phyloP scores from a whole-genome alignment of 1,140 invertebrate species.

The Scaptomyza pallida region DNA sequence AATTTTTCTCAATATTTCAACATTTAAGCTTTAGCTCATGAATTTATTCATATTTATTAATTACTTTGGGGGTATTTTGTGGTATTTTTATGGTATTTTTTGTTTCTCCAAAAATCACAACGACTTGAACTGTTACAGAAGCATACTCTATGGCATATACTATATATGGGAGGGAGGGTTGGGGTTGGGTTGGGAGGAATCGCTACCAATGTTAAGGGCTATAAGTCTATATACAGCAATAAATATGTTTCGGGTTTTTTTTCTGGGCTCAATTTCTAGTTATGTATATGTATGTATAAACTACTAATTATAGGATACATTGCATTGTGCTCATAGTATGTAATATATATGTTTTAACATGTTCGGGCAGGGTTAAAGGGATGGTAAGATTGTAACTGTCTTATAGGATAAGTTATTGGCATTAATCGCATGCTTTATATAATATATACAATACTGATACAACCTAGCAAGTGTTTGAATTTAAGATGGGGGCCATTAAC shows the following conservation, averaged over 20 bases:
- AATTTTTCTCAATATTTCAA: conserved; percentile 51
- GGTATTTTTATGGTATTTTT: conserved; percentile 22
- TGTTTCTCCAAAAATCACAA: conserved; percentile 64
- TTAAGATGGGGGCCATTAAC: conserved; percentile 40
- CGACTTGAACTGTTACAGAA: conserved; percentile 63
- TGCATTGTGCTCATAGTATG: conserved; percentile 74
- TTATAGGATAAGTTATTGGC: background rate
- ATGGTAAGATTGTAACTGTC: background rate
- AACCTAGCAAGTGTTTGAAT: conserved; percentile 70
- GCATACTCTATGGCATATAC: conserved; percentile 47
- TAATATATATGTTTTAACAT: conserved; percentile 64
- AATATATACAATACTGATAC: conserved; percentile 68
- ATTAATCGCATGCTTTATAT: conserved; percentile 62
- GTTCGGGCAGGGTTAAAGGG: background rate
- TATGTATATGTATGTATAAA: conserved; percentile 49
- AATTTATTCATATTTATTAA: conserved; percentile 10
- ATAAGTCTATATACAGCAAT: conserved; percentile 36
- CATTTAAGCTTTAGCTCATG: conserved; percentile 28
- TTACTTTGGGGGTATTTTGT: conserved; percentile 15
- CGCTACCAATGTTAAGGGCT: conserved; percentile 24
- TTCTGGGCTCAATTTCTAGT: conserved; percentile 32
- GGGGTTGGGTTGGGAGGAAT: no score
- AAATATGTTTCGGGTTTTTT: no score
- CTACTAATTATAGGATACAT: conserved; percentile 82
- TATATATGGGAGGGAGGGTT: background rate